Conservation (phyloP, 2,113 vertebrate species). For the Myodes glareolus region DNA sequence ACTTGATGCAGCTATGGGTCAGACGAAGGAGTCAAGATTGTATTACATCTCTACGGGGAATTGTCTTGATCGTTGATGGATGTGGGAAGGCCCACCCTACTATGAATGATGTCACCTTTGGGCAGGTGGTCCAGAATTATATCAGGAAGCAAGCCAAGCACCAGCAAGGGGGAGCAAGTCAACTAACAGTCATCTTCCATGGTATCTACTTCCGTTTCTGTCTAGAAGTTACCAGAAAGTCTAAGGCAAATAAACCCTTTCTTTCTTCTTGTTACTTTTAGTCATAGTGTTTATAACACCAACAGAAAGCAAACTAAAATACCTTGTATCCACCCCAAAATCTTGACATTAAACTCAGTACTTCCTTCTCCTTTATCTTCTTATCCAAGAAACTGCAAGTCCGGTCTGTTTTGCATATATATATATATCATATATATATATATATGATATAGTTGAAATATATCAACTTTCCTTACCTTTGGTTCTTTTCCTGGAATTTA, state of each 20-base stretch:
- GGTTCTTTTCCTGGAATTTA: neutral
- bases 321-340: neutral
- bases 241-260: neutral
- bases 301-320: neutral
- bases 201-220: neutral
- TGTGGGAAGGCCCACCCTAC: neutral
- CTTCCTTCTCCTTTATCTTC: neutral
- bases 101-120: neutral
- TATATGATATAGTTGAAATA: too few species aligned
- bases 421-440: too few species aligned
- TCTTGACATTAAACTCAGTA: neutral
- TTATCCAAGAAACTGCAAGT: slow-evolving; percentile 27
- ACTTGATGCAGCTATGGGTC: neutral
- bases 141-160: neutral
- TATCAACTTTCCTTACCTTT: neutral
- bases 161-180: neutral
- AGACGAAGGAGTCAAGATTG: neutral
- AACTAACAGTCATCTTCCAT: neutral
- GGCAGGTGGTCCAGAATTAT: neutral
- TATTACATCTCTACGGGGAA: neutral
- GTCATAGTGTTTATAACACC: neutral
- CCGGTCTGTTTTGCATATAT: too few species aligned
- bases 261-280: too few species aligned
- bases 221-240: neutral
- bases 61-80: neutral